Conservation (phyloP, 2,888 invertebrate species). For the Flexamia atlantica region DNA sequence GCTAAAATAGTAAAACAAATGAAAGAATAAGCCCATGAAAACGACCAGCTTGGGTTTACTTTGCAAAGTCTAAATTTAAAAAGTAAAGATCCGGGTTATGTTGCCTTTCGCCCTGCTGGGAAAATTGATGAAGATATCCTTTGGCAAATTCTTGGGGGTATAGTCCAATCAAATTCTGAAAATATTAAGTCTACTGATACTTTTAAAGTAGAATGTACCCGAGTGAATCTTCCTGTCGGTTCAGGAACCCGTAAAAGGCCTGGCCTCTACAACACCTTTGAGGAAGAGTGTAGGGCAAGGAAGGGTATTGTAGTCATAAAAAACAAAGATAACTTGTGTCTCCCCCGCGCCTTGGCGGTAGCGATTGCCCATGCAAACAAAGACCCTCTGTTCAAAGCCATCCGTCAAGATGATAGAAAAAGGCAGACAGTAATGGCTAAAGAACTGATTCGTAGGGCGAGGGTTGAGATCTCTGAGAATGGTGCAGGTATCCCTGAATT, state of each 20-base stretch:
- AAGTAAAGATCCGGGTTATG: conserved; percentile 38
- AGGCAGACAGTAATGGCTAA: conserved; percentile 5
- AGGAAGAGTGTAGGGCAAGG: background rate
- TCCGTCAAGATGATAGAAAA: background rate
- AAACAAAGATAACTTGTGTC: conserved; percentile 65
- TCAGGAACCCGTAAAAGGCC: conserved; percentile 38
- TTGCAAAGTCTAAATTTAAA: conserved; percentile 29
- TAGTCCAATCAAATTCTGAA: conserved; percentile 36
- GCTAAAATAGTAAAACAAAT: conserved; percentile 3
- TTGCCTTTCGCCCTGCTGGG: conserved; percentile 16
- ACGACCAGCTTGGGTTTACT: conserved; percentile 22
- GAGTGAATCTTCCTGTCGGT: conserved; percentile 49
- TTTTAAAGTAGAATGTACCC: conserved; percentile 60
- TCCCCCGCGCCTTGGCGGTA: conserved; percentile 63
- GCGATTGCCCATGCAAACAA: conserved; percentile 63
- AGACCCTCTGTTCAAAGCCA: conserved; percentile 54
- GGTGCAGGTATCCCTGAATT: conserved; percentile 39
- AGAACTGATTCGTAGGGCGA: background rate
- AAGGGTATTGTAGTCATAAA: conserved; percentile 64
- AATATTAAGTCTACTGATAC: conserved; percentile 7
- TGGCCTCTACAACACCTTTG: conserved; percentile 54
- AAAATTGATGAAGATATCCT: conserved; percentile 18
- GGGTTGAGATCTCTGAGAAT: conserved; percentile 7
- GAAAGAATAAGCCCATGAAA: conserved; percentile 3
- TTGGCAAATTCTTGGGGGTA: conserved; percentile 51